Evolutionary conservation across 2,888 invertebrate species (phyloP), one percentile per base, ranked within the genome.

Genomic region (Diaperis boleti): DNA sequence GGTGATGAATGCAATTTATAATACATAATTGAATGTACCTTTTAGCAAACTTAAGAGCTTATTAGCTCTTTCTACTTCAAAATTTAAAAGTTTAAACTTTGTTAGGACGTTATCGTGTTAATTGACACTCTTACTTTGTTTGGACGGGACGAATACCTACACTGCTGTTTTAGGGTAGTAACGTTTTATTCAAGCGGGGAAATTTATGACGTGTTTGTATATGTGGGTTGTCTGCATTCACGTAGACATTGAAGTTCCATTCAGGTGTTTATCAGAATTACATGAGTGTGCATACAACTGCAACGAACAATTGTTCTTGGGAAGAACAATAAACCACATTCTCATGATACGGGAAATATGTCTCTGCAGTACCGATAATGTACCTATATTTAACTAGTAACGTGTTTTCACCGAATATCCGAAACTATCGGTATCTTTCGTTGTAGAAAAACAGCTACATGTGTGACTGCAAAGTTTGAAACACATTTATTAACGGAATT

Each of bases 241-340:
- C 42, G 29, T 41, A 41, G 29, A 55, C 55, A 55, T 29, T 29
- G 31, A 31, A 55, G 42, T 29, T 55, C 55, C 42, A 55, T 55
- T 55, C 42, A 55, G 55, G 55, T 55, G 55, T 41, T 55, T 55
- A 55, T 55, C 55, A 55, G 55, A 42, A 42, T 42, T 55, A 55
- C 52, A 35, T 44, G 33, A 11, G 13, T 33, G 31, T 33, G 20
- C 54, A 55, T 55, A 55, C 33, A 42, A 42, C 55, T 55, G 55
- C 35, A 55, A 17, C 18, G 41, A 55, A 55, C 55, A 55, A 55
- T 42, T 11, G 26, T n/a, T 14, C 33, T 29, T 42, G n/a, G 31
- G 10, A 17, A 39, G 37, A 55, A 55, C 55, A 55, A 55, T 42
- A 31, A 41, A 18, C 31, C 41, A 55, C 29, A 42, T 55, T 55